Evolutionary conservation across 2,113 vertebrate genomes (phyloP).

Genomic region (Anolis carolinensis): DNA sequence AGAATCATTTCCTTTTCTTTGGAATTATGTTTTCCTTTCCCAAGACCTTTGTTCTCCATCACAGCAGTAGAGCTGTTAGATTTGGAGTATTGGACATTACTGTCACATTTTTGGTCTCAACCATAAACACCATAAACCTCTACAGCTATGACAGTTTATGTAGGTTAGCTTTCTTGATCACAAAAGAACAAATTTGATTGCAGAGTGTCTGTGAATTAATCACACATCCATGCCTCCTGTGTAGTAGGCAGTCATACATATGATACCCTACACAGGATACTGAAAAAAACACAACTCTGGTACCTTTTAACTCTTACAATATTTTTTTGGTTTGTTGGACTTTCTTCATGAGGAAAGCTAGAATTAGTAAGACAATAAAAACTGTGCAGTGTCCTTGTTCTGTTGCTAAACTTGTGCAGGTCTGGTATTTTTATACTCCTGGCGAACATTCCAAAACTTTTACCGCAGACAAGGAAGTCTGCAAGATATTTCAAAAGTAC

Average conservation of each 20-base stretch:
- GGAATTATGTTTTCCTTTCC: not conserved
- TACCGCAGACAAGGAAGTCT: conserved; percentile 11
- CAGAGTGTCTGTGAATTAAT: not conserved
- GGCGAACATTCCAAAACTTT: not conserved
- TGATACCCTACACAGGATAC: not conserved
- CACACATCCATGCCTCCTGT: not conserved
- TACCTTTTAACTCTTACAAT: not conserved
- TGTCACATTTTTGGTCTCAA: too few relatives aligned
- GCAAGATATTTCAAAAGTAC: not conserved
- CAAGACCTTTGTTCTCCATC: not conserved
- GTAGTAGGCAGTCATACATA: not conserved
- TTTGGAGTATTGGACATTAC: not conserved
- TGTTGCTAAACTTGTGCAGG: not conserved
- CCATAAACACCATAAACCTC: not conserved
- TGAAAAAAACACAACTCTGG: not conserved
- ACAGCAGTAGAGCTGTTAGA: not conserved
- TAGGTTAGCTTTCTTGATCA: not conserved
- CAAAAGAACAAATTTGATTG: not conserved
- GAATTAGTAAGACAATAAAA: not conserved
- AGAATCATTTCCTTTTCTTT: too few relatives aligned
- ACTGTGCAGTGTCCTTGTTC: not conserved
- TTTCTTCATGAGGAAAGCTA: not conserved
- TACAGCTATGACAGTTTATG: not conserved
- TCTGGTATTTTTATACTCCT: not conserved
- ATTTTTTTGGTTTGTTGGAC: not conserved